phyloP scores from a whole-genome alignment of 2,113 vertebrate species.

The Mesitornis unicolor region DNA sequence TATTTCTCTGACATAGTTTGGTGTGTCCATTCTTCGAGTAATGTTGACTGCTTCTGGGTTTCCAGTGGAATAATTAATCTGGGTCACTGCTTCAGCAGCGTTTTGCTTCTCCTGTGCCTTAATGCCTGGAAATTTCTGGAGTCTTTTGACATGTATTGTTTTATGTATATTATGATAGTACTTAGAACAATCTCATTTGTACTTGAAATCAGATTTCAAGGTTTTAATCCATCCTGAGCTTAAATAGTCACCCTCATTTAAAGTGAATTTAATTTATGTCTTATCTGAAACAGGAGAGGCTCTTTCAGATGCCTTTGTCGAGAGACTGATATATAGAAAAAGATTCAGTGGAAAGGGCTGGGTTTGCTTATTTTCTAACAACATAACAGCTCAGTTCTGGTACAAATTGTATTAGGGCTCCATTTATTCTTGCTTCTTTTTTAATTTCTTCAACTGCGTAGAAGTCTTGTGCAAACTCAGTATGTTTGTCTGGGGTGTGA shows the following conservation, averaged over 20 bases:
- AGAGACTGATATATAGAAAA: not conserved
- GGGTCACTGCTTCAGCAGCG: not conserved
- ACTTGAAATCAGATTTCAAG: conserved; percentile 3
- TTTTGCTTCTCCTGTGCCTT: not conserved
- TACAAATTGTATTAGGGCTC: not conserved
- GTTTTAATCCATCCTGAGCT: not conserved
- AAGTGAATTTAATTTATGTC: not conserved
- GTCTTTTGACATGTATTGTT: not conserved
- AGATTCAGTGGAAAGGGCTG: not conserved
- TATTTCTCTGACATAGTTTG: not conserved
- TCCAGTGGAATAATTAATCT: conserved; percentile 30
- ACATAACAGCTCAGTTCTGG: not conserved
- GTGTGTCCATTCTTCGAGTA: not conserved
- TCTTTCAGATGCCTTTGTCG: not conserved
- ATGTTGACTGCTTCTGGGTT: not conserved
- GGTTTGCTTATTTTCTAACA: conserved; percentile 7
- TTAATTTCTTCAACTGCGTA: not conserved
- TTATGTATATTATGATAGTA: not conserved
- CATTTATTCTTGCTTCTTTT: not conserved
- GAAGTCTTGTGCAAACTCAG: not conserved
- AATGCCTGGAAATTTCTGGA: not conserved
- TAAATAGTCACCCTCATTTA: not conserved
- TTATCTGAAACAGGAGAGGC: not conserved
- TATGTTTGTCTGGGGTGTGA: not conserved
- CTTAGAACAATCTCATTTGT: not conserved